Evolutionary conservation across 2,888 invertebrate genomes (phyloP), one percentile per base, ranked within the genome.

Genomic region (Ditula angustiorana): DNA sequence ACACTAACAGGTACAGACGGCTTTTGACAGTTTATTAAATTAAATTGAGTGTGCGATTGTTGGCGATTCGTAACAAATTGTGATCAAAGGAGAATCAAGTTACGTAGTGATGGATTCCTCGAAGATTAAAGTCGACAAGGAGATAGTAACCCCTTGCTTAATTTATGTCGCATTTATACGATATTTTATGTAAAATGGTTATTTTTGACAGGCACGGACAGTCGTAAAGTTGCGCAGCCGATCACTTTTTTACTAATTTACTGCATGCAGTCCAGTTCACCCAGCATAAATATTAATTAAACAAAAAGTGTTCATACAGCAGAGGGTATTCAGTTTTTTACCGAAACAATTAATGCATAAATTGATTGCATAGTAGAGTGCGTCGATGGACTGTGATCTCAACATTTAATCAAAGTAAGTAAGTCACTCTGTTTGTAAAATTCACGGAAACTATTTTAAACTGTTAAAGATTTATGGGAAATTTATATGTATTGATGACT

Each of bases 1-100:
- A 86, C 87, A 87, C 85, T 88, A 88, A 90, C 89, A 85, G 86
- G 86, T 82, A 81, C 82, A 85, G 90, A 88, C 90, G 83, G 84
- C 81, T 80, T 85, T 85, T 86, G 88, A 87, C 86, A 84, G 82
- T 87, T 85, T 87, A 89, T 90, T 90, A 86, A 88, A 90, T 90
- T 85, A 86, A 87, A 91, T 87, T 82, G 79, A 74, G 76, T 79
- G 73, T 79, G 77, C 74, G 69, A 85, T 82, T 85, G 79, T 79
- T 77, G 71, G 71, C 73, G 80, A 80, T 72, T 73, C 70, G 70
- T 68, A 61, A 68, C 66, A 70, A 68, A 74, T 75, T 74, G 69
- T 24, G 56, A 62, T 57, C 63, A 58, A 35, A 63, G 50, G 49
- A 50, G 57, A 53, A 58, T 57, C 47, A 30, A 24, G 57, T 52